Conservation (phyloP, 2,113 vertebrate genomes). For the Eurystomus gularis region DNA sequence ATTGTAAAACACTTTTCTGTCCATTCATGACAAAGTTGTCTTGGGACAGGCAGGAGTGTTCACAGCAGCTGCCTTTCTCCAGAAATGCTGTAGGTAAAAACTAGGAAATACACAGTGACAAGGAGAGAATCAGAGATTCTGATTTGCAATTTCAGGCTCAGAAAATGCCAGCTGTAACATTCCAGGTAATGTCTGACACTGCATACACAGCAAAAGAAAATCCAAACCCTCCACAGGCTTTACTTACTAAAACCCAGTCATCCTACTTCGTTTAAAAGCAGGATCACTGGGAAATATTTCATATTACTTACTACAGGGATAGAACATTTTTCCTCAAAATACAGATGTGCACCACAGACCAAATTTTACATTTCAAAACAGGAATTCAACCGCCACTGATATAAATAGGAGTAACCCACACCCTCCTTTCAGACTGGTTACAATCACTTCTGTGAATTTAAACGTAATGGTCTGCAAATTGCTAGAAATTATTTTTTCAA, state of each 20-base stretch:
- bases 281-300: background rate
- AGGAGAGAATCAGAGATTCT: background rate
- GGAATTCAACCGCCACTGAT: background rate
- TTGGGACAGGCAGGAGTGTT: background rate
- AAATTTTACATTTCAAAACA: background rate
- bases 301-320: background rate
- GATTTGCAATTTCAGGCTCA: background rate
- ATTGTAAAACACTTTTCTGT: background rate
- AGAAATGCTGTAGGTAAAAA: background rate
- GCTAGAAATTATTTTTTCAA: background rate
- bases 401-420: background rate
- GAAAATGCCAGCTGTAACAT: background rate
- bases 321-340: background rate
- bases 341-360: background rate
- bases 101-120: background rate
- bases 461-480: background rate
- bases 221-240: background rate
- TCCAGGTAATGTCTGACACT: accelerated
- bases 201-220: background rate
- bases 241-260: background rate
- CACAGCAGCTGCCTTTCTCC: background rate
- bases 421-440: background rate
- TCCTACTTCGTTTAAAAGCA: background rate
- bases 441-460: background rate
- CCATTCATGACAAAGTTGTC: background rate